These are phyloP conservation scores for Colaptes auratus DNA, from an alignment of 2,113 vertebrate genomes.

Conservation along the genomic window DNA sequence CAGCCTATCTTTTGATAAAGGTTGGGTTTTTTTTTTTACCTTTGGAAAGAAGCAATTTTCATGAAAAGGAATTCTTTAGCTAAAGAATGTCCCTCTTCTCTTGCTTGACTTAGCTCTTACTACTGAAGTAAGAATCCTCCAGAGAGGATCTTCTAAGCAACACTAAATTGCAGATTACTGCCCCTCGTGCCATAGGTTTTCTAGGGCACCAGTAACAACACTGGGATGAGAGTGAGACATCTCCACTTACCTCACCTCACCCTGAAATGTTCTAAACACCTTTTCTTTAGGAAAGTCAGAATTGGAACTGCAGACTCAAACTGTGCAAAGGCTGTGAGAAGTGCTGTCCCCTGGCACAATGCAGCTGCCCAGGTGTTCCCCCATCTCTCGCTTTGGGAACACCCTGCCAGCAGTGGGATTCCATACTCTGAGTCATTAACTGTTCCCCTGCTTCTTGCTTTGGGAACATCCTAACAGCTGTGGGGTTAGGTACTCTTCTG, in stretches of 20 bases:
- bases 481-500: accelerated
- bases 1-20: neutral
- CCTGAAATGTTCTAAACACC: neutral
- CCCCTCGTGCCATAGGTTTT: neutral
- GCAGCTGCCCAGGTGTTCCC: neutral
- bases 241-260: neutral
- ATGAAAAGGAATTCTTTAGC: neutral
- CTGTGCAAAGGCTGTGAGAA: neutral
- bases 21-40: slow-evolving; percentile 40
- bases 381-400: slow-evolving; percentile 4
- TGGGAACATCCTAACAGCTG: neutral
- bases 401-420: neutral
- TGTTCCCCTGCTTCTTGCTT: neutral
- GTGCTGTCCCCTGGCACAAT: neutral
- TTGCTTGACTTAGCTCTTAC: neutral
- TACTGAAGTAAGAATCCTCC: neutral
- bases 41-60: slow-evolving; percentile 4
- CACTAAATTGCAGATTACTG: neutral
- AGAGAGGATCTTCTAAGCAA: neutral
- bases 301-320: neutral
- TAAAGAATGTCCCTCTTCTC: neutral
- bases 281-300: neutral
- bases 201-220: neutral
- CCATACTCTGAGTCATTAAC: neutral
- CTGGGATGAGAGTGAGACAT: neutral